phyloP scores from a whole-genome alignment of 2,797 vertebrate genomes.

The Geotrypetes seraphini region DNA sequence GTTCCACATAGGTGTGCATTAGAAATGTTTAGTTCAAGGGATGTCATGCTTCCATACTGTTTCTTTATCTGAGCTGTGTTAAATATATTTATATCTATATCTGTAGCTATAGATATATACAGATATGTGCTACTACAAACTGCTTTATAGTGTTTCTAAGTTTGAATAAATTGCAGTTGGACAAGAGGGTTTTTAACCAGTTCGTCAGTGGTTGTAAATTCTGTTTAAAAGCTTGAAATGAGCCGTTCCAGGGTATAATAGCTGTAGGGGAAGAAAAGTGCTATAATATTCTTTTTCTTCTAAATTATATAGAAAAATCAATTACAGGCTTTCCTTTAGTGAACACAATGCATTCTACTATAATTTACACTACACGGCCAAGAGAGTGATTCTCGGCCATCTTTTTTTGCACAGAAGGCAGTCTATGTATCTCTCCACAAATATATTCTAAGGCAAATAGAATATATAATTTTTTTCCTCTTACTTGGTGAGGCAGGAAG shows the following conservation, averaged over 20 bases:
- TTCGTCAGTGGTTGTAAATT: slow-evolving; percentile 16
- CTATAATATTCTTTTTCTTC: slow-evolving; percentile 13
- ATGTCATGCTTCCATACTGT: no score
- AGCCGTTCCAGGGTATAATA: slow-evolving; percentile 22
- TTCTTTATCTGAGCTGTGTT: background rate
- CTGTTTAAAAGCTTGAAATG: slow-evolving; percentile 19
- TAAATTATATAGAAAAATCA: slow-evolving; percentile 16
- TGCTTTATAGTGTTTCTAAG: background rate
- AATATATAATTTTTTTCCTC: no score
- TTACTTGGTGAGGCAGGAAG: no score
- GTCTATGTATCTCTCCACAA: background rate
- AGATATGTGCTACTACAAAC: slow-evolving; percentile 5
- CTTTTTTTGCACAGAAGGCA: background rate
- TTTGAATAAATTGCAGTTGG: slow-evolving; percentile 18
- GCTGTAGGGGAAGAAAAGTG: slow-evolving; percentile 10
- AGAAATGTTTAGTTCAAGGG: no score
- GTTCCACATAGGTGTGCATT: no score
- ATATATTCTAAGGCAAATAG: background rate
- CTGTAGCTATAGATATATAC: no score
- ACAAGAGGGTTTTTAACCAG: slow-evolving; percentile 20
- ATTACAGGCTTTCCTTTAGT: slow-evolving; percentile 1
- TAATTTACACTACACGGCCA: background rate
- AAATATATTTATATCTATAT: no score
- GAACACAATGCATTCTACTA: background rate
- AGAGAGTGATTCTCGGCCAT: background rate